Evolutionary conservation across 2,797 vertebrate species (phyloP).

Genomic region (Spondyliosoma cantharus): DNA sequence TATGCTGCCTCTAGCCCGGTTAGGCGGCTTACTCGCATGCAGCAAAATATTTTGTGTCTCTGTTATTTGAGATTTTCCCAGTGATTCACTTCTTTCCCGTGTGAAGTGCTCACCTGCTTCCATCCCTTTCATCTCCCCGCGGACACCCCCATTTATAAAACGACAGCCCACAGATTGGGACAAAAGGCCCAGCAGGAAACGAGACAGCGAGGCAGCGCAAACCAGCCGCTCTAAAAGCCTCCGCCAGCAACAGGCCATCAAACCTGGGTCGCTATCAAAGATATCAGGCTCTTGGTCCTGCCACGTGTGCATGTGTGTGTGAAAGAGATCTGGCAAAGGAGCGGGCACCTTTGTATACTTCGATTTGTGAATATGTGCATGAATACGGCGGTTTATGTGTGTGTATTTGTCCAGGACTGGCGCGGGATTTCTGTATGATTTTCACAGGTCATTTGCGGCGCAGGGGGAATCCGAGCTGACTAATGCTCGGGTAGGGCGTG

Average conservation of each 20-base stretch:
- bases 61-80: constrained; percentile 37
- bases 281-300: constrained; percentile 40
- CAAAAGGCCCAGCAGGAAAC: constrained; percentile 58
- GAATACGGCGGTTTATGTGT: constrained; percentile 1
- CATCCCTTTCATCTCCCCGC: constrained; percentile 41
- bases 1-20: constrained; percentile 16
- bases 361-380: constrained; percentile 29
- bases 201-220: constrained; percentile 18
- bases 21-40: constrained; percentile 40
- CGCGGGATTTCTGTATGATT: constrained; percentile 40
- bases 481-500: constrained; percentile 10
- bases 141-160: constrained; percentile 49
- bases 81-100: constrained; percentile 18
- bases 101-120: constrained; percentile 49
- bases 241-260: constrained; percentile 48
- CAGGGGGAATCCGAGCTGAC: constrained; percentile 39
- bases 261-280: constrained; percentile 54
- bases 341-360: constrained; percentile 30
- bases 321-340: constrained; percentile 57
- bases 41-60: neutral
- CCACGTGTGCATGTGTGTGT: constrained; percentile 39
- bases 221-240: constrained; percentile 40
- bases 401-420: constrained; percentile 21
- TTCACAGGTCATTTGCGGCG: constrained; percentile 56
- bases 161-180: constrained; percentile 42